These are phyloP conservation scores for Aphelocoma californica DNA, from an alignment of 2,797 vertebrate genomes.

Conservation along the genomic window DNA sequence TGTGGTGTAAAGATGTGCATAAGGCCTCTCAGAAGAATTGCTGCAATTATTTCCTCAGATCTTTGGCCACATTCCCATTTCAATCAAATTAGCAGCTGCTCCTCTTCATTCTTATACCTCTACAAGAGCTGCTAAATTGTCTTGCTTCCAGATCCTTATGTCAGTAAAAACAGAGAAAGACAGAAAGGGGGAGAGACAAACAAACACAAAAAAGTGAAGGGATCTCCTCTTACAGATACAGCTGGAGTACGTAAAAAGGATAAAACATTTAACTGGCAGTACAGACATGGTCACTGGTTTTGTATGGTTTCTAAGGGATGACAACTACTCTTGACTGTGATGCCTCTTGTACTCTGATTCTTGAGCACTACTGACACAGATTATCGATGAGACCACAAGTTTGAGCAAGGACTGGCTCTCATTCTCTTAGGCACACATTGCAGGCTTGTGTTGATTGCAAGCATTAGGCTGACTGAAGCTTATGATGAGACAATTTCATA, in stretches of 20 bases:
- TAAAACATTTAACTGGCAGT: background rate
- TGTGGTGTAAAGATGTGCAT: background rate
- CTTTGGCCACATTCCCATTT: constrained; percentile 32
- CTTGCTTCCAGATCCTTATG: background rate
- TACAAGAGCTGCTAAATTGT: background rate
- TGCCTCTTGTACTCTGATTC: background rate
- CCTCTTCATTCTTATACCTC: constrained; percentile 7
- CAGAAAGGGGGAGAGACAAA: background rate
- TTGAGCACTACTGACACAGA: background rate
- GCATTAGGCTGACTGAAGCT: background rate
- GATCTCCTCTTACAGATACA: background rate
- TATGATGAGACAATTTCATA: background rate
- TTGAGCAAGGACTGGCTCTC: background rate
- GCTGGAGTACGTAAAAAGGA: background rate
- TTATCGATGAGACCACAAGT: background rate
- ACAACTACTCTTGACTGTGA: background rate
- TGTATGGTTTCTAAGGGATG: background rate
- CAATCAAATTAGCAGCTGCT: constrained; percentile 45
- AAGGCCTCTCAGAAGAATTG: background rate
- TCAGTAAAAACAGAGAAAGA: background rate
- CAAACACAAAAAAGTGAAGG: background rate
- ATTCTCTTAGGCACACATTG: background rate
- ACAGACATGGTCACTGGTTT: background rate
- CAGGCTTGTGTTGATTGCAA: background rate
- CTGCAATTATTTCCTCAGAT: constrained; percentile 35